These are phyloP conservation scores for Papilio dardanus DNA, from an alignment of 1,140 invertebrate genomes.

Conservation along the genomic window DNA sequence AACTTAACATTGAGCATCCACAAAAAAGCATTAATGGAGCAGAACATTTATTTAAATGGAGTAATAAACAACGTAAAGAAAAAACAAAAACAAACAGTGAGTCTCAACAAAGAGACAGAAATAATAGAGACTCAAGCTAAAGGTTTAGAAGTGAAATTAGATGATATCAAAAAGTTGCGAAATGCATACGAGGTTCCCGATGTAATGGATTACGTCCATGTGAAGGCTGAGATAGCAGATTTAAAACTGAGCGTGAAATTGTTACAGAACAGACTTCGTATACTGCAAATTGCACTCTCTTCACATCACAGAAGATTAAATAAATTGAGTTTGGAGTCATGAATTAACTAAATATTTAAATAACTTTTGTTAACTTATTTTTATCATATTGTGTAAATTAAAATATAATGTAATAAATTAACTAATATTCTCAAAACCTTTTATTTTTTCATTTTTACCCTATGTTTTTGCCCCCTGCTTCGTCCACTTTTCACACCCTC, in stretches of 20 bases:
- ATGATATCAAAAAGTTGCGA: slow-evolving; percentile 62
- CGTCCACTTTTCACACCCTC: too few species aligned
- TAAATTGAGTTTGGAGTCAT: slow-evolving; percentile 43
- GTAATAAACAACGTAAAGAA: slow-evolving; percentile 61
- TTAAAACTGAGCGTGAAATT: slow-evolving; percentile 78
- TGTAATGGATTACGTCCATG: slow-evolving; percentile 82
- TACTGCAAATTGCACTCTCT: slow-evolving; percentile 73
- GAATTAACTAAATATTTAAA: neutral
- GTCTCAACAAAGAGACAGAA: slow-evolving; percentile 60
- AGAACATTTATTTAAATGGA: slow-evolving; percentile 65
- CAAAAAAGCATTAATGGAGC: slow-evolving; percentile 77
- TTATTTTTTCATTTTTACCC: neutral
- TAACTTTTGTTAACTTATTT: too few species aligned
- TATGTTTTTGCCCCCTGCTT: neutral
- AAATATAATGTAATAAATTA: neutral
- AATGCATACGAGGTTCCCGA: slow-evolving; percentile 80
- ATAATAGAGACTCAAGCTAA: slow-evolving; percentile 62
- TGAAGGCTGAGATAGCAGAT: slow-evolving; percentile 79
- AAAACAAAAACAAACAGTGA: slow-evolving; percentile 53
- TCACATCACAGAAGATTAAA: slow-evolving; percentile 64
- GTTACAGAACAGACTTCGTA: slow-evolving; percentile 76
- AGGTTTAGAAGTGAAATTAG: slow-evolving; percentile 57
- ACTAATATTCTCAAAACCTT: neutral
- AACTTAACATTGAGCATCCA: slow-evolving; percentile 77
- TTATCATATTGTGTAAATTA: neutral